Conservation (phyloP, 2,113 vertebrate species). For the Urocitellus parryii region DNA sequence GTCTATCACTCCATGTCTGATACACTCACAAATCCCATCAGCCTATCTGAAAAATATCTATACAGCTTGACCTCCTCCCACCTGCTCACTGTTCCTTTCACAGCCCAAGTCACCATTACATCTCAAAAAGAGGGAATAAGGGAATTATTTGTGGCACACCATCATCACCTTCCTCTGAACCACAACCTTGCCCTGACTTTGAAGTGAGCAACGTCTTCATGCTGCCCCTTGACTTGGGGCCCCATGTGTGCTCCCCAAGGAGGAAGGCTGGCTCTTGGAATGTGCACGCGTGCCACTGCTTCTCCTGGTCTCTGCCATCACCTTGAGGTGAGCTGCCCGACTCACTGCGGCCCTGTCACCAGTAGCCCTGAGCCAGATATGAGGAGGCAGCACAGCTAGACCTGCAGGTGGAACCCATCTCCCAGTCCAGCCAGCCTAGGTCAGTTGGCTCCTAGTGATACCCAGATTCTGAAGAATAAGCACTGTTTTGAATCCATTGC, state of each 20-base stretch:
- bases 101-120: too few relatives aligned
- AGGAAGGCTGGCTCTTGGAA: neutral
- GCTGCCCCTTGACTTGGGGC: neutral
- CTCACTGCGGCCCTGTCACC: neutral
- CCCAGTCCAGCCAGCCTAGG: too few relatives aligned
- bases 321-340: neutral
- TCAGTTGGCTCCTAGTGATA: neutral
- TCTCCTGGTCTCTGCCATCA: neutral
- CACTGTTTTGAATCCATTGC: neutral
- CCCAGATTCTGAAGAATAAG: neutral
- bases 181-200: neutral
- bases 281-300: accelerated
- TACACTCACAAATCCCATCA: neutral
- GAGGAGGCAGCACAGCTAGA: neutral
- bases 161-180: neutral
- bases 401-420: neutral
- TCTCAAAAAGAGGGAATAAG: neutral
- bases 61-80: neutral
- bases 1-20: neutral
- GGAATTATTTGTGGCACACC: too few relatives aligned
- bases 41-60: neutral
- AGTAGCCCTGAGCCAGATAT: neutral
- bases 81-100: neutral
- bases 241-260: neutral
- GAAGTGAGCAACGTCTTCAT: neutral